Base-by-base conservation (phyloP, 2,888 invertebrate genomes). In the Cephus runcator region DNA sequence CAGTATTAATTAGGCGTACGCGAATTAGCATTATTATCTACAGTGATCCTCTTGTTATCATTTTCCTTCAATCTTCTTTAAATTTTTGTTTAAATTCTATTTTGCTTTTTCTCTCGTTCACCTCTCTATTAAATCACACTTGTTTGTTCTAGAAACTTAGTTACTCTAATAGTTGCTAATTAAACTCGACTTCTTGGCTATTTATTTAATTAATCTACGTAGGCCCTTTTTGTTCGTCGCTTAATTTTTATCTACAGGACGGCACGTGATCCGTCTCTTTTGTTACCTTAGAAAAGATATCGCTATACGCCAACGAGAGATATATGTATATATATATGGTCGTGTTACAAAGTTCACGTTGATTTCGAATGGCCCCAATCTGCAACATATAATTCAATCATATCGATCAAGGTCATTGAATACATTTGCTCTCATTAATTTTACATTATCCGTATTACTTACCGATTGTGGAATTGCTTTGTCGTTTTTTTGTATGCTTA, bases 281-380 rank as follows among this genome's bases (percentile, higher is more conserved):
- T 73, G 40, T 33, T n/a, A 68, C 73, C 68, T 83, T 85, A 85
- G 77, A 84, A 85, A 82, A 77, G 83, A 82, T 79, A 84, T 83
- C 85, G 84, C 81, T 73, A 73, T 56, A 80, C 77, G 76, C 77
- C 84, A 85, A 82, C 77, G 73, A 80, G 82, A 80, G 35, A 35
- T 35, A 35, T 12, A 35, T 12, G 35, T 81, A 79, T 81, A 76
- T 75, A 75, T 77, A 82, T 78, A 83, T 77, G 81, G 82, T 87
- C 82, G 85, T 87, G 83, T 86, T 88, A 89, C 86, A 89, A 89
- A 89, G 83, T 86, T 88, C 85, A 87, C 88, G 87, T 88, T 89
- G 88, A 88, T 86, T 88, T 88, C 84, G 84, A 90, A 88, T 91
- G 90, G 90, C 91, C 91, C 91, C 91, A 88, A 89, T 89, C 90